Evolutionary conservation across 2,888 invertebrate species (phyloP), one percentile per base, ranked within the genome.

Genomic region (Leptura quadrifasciata): DNA sequence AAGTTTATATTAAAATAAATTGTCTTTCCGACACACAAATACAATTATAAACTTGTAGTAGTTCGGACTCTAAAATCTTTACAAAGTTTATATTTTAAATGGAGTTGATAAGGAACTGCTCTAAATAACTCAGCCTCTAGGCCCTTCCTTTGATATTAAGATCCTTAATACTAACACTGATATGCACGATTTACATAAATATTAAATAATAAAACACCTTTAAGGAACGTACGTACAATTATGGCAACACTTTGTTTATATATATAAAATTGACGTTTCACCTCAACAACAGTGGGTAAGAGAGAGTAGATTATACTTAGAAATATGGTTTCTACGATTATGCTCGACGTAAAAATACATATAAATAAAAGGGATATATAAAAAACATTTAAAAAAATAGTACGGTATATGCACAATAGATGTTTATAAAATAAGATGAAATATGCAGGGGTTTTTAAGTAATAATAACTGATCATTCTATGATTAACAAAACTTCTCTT

Each of bases 141-240:
- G 35, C 78, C 78, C 72, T 76, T 76, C 64, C 78, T 75, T 68
- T 61, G 63, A 74, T 76, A 79, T 24, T 57, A 8, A n/a, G 20
- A 31, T 31, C 17, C 76, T 77, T 74, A 76, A 73, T 64, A 52
- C 74, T 79, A 80, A 81, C 82, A 83, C 76, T 83, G 82, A 83
- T 83, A 83, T 83, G 82, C 82, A 81, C 75, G 76, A 79, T 81
- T 79, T 76, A 80, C 77, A 76, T 75, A 79, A 77, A 77, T 73
- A 71, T 71, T 61, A 58, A 67, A 67, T 74, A 74, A 72, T 57
- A 55, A 68, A 68, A 72, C 69, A 70, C 65, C 18, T 73, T 64
- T 69, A 75, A 81, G 80, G 79, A 82, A 79, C 78, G 76, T 78
- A 74, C 76, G 69, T 75, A 82, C 77, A 79, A 79, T 74, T 79